Evolutionary conservation across 2,888 invertebrate genomes (phyloP), one percentile per base, ranked within the genome.

Genomic region (Serripes groenlandicus): DNA sequence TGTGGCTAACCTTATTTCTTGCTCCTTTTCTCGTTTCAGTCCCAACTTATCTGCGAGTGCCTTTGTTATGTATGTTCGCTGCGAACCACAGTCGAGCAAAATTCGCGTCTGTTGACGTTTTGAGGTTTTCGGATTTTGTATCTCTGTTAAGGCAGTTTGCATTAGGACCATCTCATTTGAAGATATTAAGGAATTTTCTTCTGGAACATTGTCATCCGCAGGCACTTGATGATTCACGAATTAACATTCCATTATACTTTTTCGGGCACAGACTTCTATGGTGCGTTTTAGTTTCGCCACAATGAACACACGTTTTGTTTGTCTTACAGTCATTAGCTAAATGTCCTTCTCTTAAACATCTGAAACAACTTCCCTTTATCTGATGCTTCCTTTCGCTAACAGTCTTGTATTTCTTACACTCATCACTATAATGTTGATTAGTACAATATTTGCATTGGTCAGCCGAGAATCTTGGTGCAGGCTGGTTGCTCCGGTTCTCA

Each of bases 1-100:
- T 2, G 76, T 81, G 1, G 64, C 68, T 21, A 81, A 23, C 26
- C 52, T 64, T 23, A 76, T 64, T 68, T 81, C 76, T 56, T 76
- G 54, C 30, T 68, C 73, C n/a, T 21, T 35, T 37, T 42, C 76
- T 26, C n/a, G 30, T 30, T 23, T 23, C n/a, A 80, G 69, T 49
- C 49, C 49, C 21, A 49, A 21, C 49, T 21, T 15, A 49, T 49
- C 21, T 49, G 49, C 56, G 23, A 56, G 56, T 26, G 56, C 21
- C 26, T 56, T 26, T 11, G 23, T 56, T 56, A 56, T n/a, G 23
- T 56, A 56, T 11, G 23, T 56, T 26, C 56, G 18, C 23, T 56
- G 56, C 23, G 56, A 56, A 26, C 56, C 56, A 26, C 23, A 56
- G 23, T 56, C 56, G 26, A 56, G 26, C 23, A 56, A 26, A 15